Evolutionary conservation across 2,797 vertebrate species (phyloP), one percentile per base, ranked within the genome.

Genomic region (Hoplostethus atlanticus): DNA sequence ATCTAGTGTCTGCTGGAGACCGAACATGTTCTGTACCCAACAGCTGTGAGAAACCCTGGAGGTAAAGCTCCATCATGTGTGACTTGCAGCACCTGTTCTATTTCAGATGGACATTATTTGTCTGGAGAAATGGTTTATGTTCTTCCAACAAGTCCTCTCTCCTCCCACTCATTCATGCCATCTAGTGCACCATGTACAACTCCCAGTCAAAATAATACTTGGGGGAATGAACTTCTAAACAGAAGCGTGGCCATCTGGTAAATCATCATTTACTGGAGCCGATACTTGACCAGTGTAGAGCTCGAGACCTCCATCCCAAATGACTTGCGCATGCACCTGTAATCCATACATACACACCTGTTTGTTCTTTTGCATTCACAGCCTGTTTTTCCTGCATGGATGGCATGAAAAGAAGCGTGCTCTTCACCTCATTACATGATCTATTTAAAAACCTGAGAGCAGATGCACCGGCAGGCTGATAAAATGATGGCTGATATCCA

Each of bases 391-490:
- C 80, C 76, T 61, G 85, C 87, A 75, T 68, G 53, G 75, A 85
- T 66, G 76, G 63, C 58, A 34, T 56, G 73, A 83, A 74, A 62
- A 76, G 69, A 76, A 58, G 51, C 61, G 75, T 17, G 3, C 67
- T 84, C 78, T 64, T 87, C 84, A 77, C 70, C 83, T 85, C 80
- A 81, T 89, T 89, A 80, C 75, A 69, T 76, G 76, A 86, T 89
- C 79, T 85, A 87, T 92, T 91, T 85, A 86, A 86, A 86, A 84
- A 65, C 47, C 61, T 28, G 69, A 73, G 81, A 87, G 79, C 85
- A 87, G 84, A 91, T 87, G 90, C 85, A 78, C 28, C 13, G 25
- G 74, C 46, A 59, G 70, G 68, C 80, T 89, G 88, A 92, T 87
- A 87, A 87, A 88, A 91, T 81, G 86, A 90, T 64, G 81, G 79